Evolutionary conservation across 2,113 vertebrate species (phyloP).

Genomic region (Romanogobio albipinnatus): DNA sequence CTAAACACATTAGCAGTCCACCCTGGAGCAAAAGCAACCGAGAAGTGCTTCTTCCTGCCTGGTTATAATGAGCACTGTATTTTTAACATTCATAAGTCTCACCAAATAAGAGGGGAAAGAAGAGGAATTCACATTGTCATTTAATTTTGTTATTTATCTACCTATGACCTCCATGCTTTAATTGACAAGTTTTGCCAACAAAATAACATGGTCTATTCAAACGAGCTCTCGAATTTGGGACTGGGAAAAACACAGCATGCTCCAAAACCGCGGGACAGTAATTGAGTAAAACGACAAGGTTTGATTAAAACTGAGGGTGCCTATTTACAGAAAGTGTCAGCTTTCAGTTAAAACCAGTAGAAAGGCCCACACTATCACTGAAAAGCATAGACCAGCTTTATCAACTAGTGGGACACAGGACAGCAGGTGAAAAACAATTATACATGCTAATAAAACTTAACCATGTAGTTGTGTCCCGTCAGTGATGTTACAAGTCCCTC

Average conservation of each 20-base stretch:
- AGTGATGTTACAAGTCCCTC: no score
- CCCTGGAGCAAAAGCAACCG: not conserved
- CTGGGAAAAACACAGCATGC: constrained; percentile 4
- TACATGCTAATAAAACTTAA: not conserved
- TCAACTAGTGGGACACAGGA: not conserved
- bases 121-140: not conserved
- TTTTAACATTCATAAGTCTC: constrained; percentile 29
- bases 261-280: constrained; percentile 1
- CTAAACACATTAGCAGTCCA: constrained; percentile 7
- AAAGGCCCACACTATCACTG: not conserved
- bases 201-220: constrained; percentile 47
- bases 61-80: constrained; percentile 47
- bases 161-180: constrained; percentile 47
- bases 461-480: not conserved
- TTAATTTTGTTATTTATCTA: constrained; percentile 5
- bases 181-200: constrained; percentile 43
- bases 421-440: not conserved
- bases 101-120: not conserved
- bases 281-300: constrained; percentile 8
- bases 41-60: not conserved
- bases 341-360: constrained; percentile 28
- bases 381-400: not conserved
- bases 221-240: not conserved
- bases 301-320: not conserved
- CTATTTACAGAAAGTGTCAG: not conserved